Evolutionary conservation across 1,140 invertebrate species (phyloP), one percentile per base, ranked within the genome.

Genomic region (Potamilus streckersoni): DNA sequence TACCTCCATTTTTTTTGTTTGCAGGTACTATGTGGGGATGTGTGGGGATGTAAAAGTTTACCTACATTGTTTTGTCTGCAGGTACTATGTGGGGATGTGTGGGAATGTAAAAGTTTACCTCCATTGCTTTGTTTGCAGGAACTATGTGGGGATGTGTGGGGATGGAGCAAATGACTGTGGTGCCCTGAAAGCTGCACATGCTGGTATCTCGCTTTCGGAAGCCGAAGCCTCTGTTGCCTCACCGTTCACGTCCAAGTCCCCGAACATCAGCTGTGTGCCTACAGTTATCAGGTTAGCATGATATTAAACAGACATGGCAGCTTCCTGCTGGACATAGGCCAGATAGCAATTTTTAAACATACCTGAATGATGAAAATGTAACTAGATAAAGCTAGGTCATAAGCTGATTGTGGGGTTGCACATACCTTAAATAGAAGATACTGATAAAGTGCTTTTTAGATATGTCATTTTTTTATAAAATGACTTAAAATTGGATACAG

Each of bases 81-180:
- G 90, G 13, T 92, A 92, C 78, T 91, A 92, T 88, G 97, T 99
- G 63, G 96, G 95, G 0, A 99, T 99, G 98, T 99, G 97, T 88
- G 97, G 97, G 2, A n/a, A n/a, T n/a, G n/a, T n/a, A n/a, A n/a
- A n/a, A n/a, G n/a, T n/a, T n/a, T n/a, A n/a, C n/a, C n/a, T n/a
- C n/a, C n/a, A n/a, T n/a, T n/a, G 6, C 65, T 64, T 62, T 78
- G n/a, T 55, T 76, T 76, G 17, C 79, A 90, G 90, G 13, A 92
- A 92, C 78, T 91, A 92, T 88, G 97, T 99, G 63, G 96, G 95
- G 0, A 99, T 99, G 98, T 99, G 97, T 88, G 97, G 97, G 2
- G 97, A 99, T 90, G 90, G 98, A 66, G 97, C 97, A 0, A 99
- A 99, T 90, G 97, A 99, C 89, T 98, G 97, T 89, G 96, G 96